A percentile compares a stretch with the other conserved stretches of the same genome.
Conservation (phyloP, 2,888 invertebrate species). For the Mechanitis mazaeus region DNA sequence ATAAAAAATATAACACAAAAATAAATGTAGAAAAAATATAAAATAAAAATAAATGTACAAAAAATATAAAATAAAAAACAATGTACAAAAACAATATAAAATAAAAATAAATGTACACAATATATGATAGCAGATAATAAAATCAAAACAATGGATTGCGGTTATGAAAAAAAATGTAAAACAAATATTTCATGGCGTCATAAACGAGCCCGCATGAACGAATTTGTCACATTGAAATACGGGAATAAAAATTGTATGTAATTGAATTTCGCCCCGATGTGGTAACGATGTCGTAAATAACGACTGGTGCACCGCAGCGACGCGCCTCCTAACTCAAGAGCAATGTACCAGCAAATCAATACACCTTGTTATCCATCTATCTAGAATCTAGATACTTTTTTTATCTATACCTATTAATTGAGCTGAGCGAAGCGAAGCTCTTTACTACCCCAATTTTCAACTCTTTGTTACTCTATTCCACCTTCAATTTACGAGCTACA, state of each 20-base stretch:
- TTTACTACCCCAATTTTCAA: too few relatives aligned
- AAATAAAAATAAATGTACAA: too few relatives aligned
- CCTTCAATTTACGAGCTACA: too few relatives aligned
- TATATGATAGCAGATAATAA: constrained; percentile 8
- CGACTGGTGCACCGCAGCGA: constrained; percentile 53
- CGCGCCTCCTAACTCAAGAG: constrained; percentile 56
- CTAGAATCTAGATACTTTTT: too few relatives aligned
- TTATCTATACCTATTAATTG: too few relatives aligned
- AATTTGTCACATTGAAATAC: constrained; percentile 64
- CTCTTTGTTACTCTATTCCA: too few relatives aligned
- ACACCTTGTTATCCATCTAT: constrained; percentile 41
- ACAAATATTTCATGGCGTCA: constrained; percentile 27
- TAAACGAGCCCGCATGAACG: constrained; percentile 54
- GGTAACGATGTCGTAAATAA: constrained; percentile 69
- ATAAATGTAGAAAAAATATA: too few relatives aligned
- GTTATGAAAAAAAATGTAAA: constrained; percentile 32
- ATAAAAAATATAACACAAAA: too few relatives aligned
- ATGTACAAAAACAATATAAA: too few relatives aligned
- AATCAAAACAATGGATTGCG: constrained; percentile 36
- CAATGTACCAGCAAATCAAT: constrained; percentile 75
- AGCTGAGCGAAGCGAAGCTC: too few relatives aligned
- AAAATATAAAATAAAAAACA: too few relatives aligned
- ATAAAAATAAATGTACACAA: constrained; percentile 14
- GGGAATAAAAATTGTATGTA: constrained; percentile 50
- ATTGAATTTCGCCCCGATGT: constrained; percentile 60